These are phyloP conservation scores for Lithobius niger DNA, from an alignment of 1,140 invertebrate genomes.

Conservation along the genomic window DNA sequence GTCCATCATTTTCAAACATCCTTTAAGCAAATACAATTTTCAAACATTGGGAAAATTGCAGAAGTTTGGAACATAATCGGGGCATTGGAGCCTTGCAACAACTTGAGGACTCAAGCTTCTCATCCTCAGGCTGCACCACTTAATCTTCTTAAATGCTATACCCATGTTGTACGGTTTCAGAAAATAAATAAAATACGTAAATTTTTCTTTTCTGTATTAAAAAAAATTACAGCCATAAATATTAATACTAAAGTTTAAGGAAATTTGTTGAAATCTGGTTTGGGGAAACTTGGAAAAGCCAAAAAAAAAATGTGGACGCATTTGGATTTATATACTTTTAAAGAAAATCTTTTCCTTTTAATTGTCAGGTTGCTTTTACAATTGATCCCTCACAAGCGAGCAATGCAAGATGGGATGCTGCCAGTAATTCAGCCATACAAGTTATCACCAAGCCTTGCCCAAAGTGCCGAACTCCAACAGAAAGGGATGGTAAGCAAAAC, in stretches of 20 bases:
- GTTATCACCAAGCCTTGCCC: slow-evolving; percentile 76
- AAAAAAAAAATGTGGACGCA: not conserved
- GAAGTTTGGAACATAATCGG: no score
- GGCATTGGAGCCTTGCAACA: no score
- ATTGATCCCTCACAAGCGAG: slow-evolving; percentile 23
- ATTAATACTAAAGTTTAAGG: not conserved
- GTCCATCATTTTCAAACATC: no score
- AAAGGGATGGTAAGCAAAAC: slow-evolving; percentile 52
- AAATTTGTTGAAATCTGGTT: not conserved
- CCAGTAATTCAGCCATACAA: slow-evolving; percentile 56
- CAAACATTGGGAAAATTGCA: no score
- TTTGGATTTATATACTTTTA: not conserved
- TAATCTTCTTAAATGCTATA: no score
- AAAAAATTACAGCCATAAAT: not conserved
- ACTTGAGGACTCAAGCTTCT: no score
- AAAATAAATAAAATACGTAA: no score
- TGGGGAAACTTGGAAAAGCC: no score
- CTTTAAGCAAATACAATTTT: no score
- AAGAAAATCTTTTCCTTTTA: not conserved
- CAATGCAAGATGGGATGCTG: slow-evolving; percentile 63
- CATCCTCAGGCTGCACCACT: no score
- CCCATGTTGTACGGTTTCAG: no score
- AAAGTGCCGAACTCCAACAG: slow-evolving; percentile 69
- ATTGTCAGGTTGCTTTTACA: slow-evolving; percentile 12
- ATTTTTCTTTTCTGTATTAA: not conserved